phyloP scores from a whole-genome alignment of 2,113 vertebrate genomes.

The Pedionomus torquatus region DNA sequence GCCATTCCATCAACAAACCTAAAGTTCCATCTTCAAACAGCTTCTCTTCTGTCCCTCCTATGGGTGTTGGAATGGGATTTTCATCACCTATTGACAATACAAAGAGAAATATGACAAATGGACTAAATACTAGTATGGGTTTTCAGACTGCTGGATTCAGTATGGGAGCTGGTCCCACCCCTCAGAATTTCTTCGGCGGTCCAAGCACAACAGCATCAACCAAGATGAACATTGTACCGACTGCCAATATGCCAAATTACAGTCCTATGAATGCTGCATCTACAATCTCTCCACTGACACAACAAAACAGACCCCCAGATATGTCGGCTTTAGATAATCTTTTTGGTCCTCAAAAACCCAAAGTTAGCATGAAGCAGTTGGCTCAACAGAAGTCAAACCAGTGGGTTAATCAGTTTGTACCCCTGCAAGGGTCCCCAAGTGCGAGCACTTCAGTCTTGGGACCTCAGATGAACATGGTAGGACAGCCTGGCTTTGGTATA shows the following conservation, averaged over 20 bases:
- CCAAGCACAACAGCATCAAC: constrained; percentile 50
- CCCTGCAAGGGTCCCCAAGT: constrained; percentile 77
- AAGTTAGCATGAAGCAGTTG: constrained; percentile 94
- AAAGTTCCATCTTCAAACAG: constrained; percentile 77
- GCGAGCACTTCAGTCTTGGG: constrained; percentile 74
- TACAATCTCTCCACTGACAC: constrained; percentile 65
- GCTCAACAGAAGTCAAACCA: constrained; percentile 84
- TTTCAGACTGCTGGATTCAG: constrained; percentile 85
- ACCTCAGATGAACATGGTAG: constrained; percentile 71
- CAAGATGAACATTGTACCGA: constrained; percentile 76
- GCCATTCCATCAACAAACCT: constrained; percentile 78
- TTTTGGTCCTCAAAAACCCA: constrained; percentile 90
- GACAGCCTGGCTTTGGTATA: constrained; percentile 86
- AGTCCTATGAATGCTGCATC: constrained; percentile 71
- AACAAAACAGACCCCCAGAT: constrained; percentile 81
- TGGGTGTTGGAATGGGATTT: constrained; percentile 78
- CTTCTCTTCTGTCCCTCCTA: constrained; percentile 77
- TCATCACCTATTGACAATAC: constrained; percentile 74
- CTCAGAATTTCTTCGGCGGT: constrained; percentile 82
- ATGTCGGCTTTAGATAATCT: constrained; percentile 92
- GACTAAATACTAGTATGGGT: constrained; percentile 82
- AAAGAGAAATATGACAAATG: constrained; percentile 82
- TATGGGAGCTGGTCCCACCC: constrained; percentile 77
- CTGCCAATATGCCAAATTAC: constrained; percentile 86
- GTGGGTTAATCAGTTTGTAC: constrained; percentile 89